phyloP scores from a whole-genome alignment of 2,113 vertebrate genomes.

The Pitta sordida region DNA sequence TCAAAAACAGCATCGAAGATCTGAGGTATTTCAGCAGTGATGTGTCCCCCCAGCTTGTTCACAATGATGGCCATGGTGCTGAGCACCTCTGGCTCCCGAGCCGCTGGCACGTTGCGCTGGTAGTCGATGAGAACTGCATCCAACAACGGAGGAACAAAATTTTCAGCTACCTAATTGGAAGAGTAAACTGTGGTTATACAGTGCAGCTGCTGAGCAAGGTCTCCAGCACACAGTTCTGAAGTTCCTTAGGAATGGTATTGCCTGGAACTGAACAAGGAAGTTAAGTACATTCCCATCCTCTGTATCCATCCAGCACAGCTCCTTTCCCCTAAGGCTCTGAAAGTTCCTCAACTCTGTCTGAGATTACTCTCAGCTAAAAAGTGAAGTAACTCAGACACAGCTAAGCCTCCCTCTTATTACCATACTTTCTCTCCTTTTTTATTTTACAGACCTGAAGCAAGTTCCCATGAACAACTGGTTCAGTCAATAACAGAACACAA shows the following conservation, averaged over 20 bases:
- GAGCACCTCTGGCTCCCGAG: conserved; percentile 96
- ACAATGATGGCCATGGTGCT: conserved; percentile 99
- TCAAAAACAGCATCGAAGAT: conserved; percentile 99
- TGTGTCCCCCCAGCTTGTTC: conserved; percentile 96
- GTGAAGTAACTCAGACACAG: not conserved
- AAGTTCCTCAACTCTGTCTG: not conserved
- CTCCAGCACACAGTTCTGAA: not conserved
- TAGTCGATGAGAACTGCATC: conserved; percentile 99
- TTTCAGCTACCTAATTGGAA: conserved; percentile 89
- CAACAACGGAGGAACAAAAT: conserved; percentile 95
- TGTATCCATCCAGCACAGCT: not conserved
- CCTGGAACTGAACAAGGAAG: not conserved
- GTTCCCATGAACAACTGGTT: not conserved
- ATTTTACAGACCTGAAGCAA: not conserved
- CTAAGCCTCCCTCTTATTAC: not conserved
- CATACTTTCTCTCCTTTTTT: too few species aligned
- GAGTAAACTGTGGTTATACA: not conserved
- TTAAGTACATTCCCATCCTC: not conserved
- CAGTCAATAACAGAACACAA: not conserved
- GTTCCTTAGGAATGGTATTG: not conserved
- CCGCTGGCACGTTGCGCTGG: conserved; percentile 95
- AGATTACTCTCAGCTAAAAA: not conserved
- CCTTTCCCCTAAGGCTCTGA: not conserved
- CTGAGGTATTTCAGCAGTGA: conserved; percentile 97
- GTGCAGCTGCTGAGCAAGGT: not conserved